A percentile compares a stretch with the other conserved stretches of the same genome.
These are phyloP conservation scores for Scaptomyza pallida DNA, from an alignment of 1,140 invertebrate species.

Conservation along the genomic window DNA sequence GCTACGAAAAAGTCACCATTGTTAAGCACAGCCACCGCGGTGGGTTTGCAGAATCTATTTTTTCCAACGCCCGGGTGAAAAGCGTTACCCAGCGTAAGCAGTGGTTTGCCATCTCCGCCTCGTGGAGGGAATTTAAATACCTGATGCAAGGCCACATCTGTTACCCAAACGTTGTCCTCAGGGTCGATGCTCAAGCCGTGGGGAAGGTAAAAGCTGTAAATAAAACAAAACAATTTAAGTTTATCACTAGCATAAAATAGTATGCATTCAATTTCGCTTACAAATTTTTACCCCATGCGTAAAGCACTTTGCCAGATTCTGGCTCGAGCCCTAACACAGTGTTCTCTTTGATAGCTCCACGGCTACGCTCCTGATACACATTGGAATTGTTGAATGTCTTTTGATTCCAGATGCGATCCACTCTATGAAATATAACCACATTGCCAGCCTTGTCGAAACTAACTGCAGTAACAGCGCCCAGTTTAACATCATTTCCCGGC, in stretches of 20 bases:
- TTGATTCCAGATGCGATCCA: conserved; percentile 88
- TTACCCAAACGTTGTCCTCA: conserved; percentile 93
- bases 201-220: conserved; percentile 93
- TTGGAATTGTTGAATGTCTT: conserved; percentile 88
- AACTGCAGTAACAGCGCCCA: conserved; percentile 93
- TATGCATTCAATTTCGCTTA: conserved; percentile 84
- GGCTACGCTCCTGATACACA: conserved; percentile 86
- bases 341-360: conserved; percentile 89
- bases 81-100: conserved; percentile 85
- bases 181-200: conserved; percentile 95
- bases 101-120: conserved; percentile 78
- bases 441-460: conserved; percentile 90
- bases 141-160: conserved; percentile 96
- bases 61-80: conserved; percentile 92
- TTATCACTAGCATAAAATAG: not conserved
- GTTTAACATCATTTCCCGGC: conserved; percentile 85
- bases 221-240: not conserved
- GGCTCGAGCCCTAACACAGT: conserved; percentile 91
- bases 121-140: conserved; percentile 90
- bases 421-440: conserved; percentile 94
- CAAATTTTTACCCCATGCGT: conserved; percentile 92
- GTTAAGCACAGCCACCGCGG: conserved; percentile 92
- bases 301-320: conserved; percentile 88
- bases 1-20: conserved; percentile 96
- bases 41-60: conserved; percentile 96